phyloP scores from a whole-genome alignment of 2,113 vertebrate species.

The Strix aluco region DNA sequence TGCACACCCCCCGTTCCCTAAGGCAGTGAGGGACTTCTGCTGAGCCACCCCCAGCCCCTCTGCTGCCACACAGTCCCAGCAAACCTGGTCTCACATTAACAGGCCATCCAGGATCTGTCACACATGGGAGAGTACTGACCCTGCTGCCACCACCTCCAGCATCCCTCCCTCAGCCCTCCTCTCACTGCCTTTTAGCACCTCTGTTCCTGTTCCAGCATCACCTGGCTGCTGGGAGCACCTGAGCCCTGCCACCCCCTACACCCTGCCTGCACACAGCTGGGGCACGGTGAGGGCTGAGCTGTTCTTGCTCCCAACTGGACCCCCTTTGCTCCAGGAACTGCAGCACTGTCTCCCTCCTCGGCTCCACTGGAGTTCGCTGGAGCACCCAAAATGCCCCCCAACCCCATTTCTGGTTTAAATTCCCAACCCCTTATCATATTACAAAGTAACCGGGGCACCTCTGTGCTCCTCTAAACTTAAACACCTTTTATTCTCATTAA shows the following conservation, averaged over 20 bases:
- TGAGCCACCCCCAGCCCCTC: not conserved
- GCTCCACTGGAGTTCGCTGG: not conserved
- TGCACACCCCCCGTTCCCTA: not conserved
- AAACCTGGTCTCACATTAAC: not conserved
- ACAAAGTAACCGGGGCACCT: constrained; percentile 23
- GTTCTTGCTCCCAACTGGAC: not conserved
- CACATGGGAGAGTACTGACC: rapidly evolving
- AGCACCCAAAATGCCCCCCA: not conserved
- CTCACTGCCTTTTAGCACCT: not conserved
- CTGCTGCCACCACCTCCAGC: not conserved
- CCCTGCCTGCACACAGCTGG: not conserved
- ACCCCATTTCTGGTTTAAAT: constrained; percentile 35
- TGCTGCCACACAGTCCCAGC: not conserved
- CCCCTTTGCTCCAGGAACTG: not conserved
- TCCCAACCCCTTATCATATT: constrained; percentile 55
- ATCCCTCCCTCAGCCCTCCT: not conserved
- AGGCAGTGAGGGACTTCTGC: not conserved
- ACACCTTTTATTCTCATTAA: constrained; percentile 66
- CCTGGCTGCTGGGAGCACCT: not conserved
- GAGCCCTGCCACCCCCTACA: not conserved
- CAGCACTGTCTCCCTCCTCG: not conserved
- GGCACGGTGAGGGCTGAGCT: not conserved
- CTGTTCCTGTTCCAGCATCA: not conserved
- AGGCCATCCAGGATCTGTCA: not conserved
- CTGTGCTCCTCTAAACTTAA: constrained; percentile 10